phyloP scores from a whole-genome alignment of 2,888 invertebrate species.

The Polyploca ridens region DNA sequence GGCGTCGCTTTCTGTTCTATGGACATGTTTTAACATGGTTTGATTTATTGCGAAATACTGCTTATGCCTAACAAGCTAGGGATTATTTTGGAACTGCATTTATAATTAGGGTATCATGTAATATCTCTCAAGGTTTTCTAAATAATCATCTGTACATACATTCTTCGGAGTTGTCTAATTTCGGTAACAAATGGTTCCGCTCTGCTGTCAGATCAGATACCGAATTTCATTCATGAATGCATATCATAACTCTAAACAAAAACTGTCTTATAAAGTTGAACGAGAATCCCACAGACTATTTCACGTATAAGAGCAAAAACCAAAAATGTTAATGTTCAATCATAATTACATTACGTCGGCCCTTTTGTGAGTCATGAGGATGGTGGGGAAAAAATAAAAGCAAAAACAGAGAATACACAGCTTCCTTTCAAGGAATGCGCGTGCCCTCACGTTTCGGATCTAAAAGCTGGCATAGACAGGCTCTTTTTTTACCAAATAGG shows the following conservation, averaged over 20 bases:
- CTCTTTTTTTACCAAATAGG: conserved; percentile 30
- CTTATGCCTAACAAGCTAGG: neutral
- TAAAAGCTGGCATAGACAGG: conserved; percentile 19
- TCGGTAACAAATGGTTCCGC: too few species aligned
- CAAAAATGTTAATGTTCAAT: conserved; percentile 46
- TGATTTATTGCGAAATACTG: neutral
- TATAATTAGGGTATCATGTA: too few species aligned
- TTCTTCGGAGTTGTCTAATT: too few species aligned
- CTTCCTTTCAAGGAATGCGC: conserved; percentile 59
- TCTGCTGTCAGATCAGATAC: neutral
- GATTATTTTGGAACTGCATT: neutral
- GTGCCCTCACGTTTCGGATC: conserved; percentile 65
- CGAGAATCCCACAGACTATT: neutral
- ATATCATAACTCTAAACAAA: neutral
- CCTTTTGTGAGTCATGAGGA: conserved; percentile 67
- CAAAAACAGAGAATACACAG: conserved; percentile 37
- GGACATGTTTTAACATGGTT: neutral
- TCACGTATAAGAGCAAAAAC: neutral
- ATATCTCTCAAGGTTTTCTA: too few species aligned
- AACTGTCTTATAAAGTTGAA: neutral
- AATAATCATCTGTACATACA: too few species aligned
- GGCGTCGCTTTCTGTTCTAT: conserved; percentile 6
- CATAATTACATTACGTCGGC: conserved; percentile 67
- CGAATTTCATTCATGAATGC: neutral
- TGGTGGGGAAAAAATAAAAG: conserved; percentile 23